These are phyloP conservation scores for Bubo blakistoni DNA, from an alignment of 2,113 vertebrate species.

Conservation along the genomic window DNA sequence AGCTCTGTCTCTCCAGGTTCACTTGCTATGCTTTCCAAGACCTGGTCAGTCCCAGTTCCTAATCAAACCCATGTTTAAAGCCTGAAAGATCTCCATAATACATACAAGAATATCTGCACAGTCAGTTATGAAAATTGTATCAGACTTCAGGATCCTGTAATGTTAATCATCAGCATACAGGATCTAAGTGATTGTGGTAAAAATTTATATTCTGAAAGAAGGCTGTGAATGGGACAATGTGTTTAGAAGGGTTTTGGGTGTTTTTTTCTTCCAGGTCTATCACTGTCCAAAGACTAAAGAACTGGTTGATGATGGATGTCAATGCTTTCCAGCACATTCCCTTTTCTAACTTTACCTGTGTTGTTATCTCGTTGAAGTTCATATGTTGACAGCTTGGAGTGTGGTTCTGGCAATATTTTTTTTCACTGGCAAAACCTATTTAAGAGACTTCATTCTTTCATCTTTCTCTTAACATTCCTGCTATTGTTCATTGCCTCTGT, in stretches of 20 bases:
- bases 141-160: neutral
- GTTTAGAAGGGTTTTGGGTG: neutral
- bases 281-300: neutral
- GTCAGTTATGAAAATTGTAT: neutral
- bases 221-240: neutral
- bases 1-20: neutral
- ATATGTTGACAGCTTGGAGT: neutral
- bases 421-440: neutral
- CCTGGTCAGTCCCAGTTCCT: neutral
- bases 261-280: fast-evolving
- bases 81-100: neutral
- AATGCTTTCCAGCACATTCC: neutral
- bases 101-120: neutral
- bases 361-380: neutral
- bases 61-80: neutral
- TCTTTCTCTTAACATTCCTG: neutral
- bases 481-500: neutral
- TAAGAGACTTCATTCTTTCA: neutral
- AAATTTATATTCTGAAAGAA: neutral
- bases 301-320: neutral
- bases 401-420: neutral
- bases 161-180: neutral
- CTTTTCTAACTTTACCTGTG: neutral
- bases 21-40: neutral
- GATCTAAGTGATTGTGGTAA: neutral